A percentile compares a stretch with the other conserved stretches of the same genome.
These are phyloP conservation scores for Nomada ruficornis DNA, from an alignment of 2,888 invertebrate species.

Conservation along the genomic window DNA sequence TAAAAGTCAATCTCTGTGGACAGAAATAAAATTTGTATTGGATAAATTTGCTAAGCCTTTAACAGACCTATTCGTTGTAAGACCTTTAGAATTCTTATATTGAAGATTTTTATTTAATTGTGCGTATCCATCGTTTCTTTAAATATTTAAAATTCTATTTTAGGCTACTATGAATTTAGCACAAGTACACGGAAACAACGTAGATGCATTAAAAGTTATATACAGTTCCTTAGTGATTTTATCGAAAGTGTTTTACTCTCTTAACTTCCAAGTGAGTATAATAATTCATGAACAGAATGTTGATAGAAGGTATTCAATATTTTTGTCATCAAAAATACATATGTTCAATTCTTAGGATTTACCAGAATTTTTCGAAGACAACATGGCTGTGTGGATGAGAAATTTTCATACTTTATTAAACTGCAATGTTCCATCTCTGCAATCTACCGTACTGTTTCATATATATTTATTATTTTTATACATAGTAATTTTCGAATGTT, in stretches of 20 bases:
- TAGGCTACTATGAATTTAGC: conserved; percentile 94
- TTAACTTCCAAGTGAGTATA: conserved; percentile 93
- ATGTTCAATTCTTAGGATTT: conserved; percentile 88
- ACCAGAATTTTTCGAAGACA: conserved; percentile 99
- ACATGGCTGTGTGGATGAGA: conserved; percentile 98
- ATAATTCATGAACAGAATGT: not conserved
- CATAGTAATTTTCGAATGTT: conserved; percentile 35
- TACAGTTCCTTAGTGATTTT: conserved; percentile 95
- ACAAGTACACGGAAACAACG: conserved; percentile 91
- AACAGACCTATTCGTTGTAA: conserved; percentile 94
- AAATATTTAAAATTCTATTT: conserved; percentile 71
- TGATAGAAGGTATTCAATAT: not conserved
- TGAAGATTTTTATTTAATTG: conserved; percentile 18
- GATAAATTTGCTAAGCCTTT: conserved; percentile 97
- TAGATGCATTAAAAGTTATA: conserved; percentile 92
- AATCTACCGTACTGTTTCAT: conserved; percentile 84
- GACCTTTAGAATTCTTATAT: conserved; percentile 62
- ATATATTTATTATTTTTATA: conserved; percentile 29
- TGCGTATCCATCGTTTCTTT: not conserved
- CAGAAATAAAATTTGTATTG: conserved; percentile 98
- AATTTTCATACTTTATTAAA: conserved; percentile 93
- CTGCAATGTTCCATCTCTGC: conserved; percentile 90
- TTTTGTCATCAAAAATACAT: conserved; percentile 1
- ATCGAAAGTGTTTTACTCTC: conserved; percentile 97
- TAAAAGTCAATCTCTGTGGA: conserved; percentile 97